Evolutionary conservation across 2,888 invertebrate species (phyloP), one percentile per base, ranked within the genome.

Genomic region (Epirrhoe tristata): DNA sequence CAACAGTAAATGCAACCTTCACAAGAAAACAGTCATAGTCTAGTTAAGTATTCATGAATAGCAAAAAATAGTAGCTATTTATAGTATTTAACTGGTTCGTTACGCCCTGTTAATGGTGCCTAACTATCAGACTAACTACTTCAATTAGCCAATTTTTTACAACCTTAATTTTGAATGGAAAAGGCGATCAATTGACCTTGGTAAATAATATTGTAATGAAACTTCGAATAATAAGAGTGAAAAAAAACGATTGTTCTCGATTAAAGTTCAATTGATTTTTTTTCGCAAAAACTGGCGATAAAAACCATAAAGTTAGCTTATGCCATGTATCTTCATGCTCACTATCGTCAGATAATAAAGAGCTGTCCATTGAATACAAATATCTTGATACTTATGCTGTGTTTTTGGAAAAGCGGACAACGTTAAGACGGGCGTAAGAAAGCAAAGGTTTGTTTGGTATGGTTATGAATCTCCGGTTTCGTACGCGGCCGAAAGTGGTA

Each of bases 291-390:
- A 12, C 12, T 43, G 12, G 39, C 39, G 10, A 43, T 32, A 34
- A 14, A 54, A 54, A 34, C 14, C 16, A 54, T 36, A 8, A 36
- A 54, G 59, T 67, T 56, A 67, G 58, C 34, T 55, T 48, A 61
- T 43, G 46, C 34, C 46, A 57, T 61, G 59, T 60, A 60, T 52
- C 63, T 57, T 52, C 67, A 63, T 53, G 60, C 51, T 57, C 50
- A 60, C 60, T 24, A 54, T 50, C 43, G 56, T 55, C 60, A 53
- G 68, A 68, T 68, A 65, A 58, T 62, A 68, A 57, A 5, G 58
- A 16, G 57, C 14, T 50, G 60, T 64, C 39, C 63, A 50, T 58
- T 60, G 67, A 67, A 67, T 67, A 67, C 63, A 64, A 67, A 67
- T 59, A 50, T 36, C 54, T 12, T 31, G 31, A 17, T 16, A 58